Evolutionary conservation across 1,140 invertebrate species (phyloP), one percentile per base, ranked within the genome.

Genomic region (Caenorhabditis inopinata): DNA sequence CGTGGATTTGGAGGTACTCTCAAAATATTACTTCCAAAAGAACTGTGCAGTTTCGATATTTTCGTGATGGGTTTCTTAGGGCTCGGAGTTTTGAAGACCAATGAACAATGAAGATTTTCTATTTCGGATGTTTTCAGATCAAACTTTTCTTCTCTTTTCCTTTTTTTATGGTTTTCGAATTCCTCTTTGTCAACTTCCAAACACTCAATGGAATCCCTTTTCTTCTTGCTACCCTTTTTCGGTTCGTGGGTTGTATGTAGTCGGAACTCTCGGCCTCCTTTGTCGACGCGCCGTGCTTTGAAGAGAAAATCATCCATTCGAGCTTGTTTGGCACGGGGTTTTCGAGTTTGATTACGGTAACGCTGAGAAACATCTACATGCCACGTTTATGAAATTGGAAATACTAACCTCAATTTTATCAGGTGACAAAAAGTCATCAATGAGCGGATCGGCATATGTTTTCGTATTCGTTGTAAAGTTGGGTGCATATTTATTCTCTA

Each of bases 241-340:
- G 58, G 58, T 68, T 68, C 58, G 11, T 68, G 58, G 11, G 58
- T 68, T 35, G 58, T 68, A 12, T 68, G 58, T 16, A 68, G 21
- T 21, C 58, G 29, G 9, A 68, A 68, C 23, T 68, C 58, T 68
- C 58, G 27, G n/a, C 32, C 29, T 68, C 58, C 58, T 38, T 68
- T 68, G 23, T 68, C 58, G 23, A 68, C 32, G 7, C 58, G 14
- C 3, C 58, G 29, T 3, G 58, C 58, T 68, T 68, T 68, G 32
- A 68, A 68, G 0, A 68, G 25, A 27, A n/a, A 68, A 38, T 68
- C 58, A 21, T 68, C 58, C 58, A 68, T 68, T 68, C 58, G 58
- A 68, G 38, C n/a, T 68, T 68, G 58, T 68, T 68, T 68, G 2
- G 32, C 23, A 1, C 32, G 32, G 18, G 27, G 32, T 38, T 38